phyloP scores from a whole-genome alignment of 2,888 invertebrate species.

The Drosophila crucigera region DNA sequence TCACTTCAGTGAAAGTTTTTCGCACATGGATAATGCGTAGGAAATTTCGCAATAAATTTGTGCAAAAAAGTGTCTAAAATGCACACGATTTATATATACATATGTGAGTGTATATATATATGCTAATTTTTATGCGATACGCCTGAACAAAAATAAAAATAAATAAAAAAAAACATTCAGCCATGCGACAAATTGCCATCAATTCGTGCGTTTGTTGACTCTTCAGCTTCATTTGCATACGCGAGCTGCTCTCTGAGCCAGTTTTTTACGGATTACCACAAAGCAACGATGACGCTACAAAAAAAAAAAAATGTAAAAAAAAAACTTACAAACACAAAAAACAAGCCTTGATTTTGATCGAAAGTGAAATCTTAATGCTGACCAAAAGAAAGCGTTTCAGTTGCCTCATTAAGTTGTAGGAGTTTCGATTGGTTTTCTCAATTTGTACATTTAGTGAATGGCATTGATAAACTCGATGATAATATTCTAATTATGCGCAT shows the following conservation, averaged over 20 bases:
- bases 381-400: conserved; percentile 62
- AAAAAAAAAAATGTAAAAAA: conserved; percentile 19
- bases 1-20: conserved; percentile 70
- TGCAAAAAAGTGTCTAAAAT: conserved; percentile 57
- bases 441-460: conserved; percentile 61
- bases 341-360: conserved; percentile 43
- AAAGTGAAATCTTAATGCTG: conserved; percentile 64
- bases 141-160: conserved; percentile 10
- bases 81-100: conserved; percentile 53
- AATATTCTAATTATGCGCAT: conserved; percentile 63
- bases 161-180: conserved; percentile 15
- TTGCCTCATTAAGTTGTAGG: conserved; percentile 71
- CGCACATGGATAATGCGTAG: conserved; percentile 51
- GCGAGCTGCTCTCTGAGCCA: conserved; percentile 55
- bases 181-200: conserved; percentile 70
- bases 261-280: conserved; percentile 49
- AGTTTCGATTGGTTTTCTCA: conserved; percentile 55
- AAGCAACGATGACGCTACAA: conserved; percentile 40
- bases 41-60: conserved; percentile 59
- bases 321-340: conserved; percentile 20
- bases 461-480: conserved; percentile 46
- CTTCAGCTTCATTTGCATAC: conserved; percentile 66
- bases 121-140: conserved; percentile 68
- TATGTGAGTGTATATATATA: conserved; percentile 19
- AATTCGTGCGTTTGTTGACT: conserved; percentile 72